These are phyloP conservation scores for Bovichtus variegatus DNA, from an alignment of 2,797 vertebrate genomes.

Conservation along the genomic window DNA sequence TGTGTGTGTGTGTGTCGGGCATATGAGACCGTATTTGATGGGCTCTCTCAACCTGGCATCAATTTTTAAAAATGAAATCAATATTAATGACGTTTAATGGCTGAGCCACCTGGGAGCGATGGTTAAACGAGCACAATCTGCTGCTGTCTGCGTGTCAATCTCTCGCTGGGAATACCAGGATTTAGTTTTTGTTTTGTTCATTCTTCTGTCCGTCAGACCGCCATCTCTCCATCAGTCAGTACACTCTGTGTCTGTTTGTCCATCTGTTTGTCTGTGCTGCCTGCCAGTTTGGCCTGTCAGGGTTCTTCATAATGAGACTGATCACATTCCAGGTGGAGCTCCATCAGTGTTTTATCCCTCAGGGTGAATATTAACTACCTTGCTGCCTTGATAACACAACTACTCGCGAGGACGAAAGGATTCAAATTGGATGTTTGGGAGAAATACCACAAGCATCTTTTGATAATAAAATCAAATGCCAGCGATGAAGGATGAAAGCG, in stretches of 20 bases:
- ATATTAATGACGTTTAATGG: conserved; percentile 69
- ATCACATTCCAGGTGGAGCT: conserved; percentile 54
- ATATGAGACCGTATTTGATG: conserved; percentile 43
- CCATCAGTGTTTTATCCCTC: conserved; percentile 31
- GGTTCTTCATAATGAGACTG: conserved; percentile 39
- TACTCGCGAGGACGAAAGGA: neutral
- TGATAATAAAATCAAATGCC: conserved; percentile 22
- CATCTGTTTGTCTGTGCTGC: conserved; percentile 29
- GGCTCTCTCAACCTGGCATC: conserved; percentile 59
- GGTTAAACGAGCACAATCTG: conserved; percentile 56
- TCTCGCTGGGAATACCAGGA: neutral
- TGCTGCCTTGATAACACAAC: conserved; percentile 22
- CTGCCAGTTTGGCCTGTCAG: conserved; percentile 34
- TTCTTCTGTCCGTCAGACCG: conserved; percentile 5
- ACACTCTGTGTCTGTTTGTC: conserved; percentile 25
- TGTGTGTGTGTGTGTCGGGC: conserved; percentile 25
- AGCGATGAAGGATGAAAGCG: neutral
- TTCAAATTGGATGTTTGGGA: neutral
- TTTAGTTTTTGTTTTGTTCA: neutral
- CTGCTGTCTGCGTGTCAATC: conserved; percentile 37
- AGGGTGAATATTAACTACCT: conserved; percentile 8
- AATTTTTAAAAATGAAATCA: conserved; percentile 68
- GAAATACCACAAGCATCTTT: neutral
- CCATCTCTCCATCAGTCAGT: conserved; percentile 16
- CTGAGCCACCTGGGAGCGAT: conserved; percentile 21